Evolutionary conservation across 1,140 invertebrate genomes (phyloP).

Genomic region (Lasaia peninsularis): DNA sequence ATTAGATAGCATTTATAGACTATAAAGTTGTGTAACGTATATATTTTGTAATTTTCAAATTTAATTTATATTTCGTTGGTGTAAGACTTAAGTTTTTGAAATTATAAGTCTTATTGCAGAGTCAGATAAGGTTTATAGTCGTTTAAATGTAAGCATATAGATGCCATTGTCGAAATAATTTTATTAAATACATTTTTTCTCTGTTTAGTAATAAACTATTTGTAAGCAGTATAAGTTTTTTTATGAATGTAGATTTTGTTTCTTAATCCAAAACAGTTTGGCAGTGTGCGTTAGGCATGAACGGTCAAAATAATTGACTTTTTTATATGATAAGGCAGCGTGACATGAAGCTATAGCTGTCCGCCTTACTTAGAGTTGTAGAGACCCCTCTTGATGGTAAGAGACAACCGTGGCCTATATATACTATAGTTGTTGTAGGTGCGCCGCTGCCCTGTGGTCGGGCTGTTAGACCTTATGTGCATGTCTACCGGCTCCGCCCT

Average conservation of each 20-base stretch:
- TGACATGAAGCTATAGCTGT: no score
- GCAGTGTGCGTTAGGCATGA: no score
- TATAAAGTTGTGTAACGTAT: conserved; percentile 7
- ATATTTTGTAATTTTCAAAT: conserved; percentile 7
- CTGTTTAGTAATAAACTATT: conserved; percentile 13
- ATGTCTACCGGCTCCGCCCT: no score
- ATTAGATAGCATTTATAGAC: conserved; percentile 2
- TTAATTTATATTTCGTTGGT: conserved; percentile 3
- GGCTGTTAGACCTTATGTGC: no score
- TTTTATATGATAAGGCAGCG: no score
- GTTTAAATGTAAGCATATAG: conserved; percentile 6
- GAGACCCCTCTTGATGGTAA: no score
- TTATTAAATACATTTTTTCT: conserved; percentile 16
- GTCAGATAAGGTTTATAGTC: conserved; percentile 2
- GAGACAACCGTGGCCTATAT: no score
- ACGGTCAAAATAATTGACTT: no score
- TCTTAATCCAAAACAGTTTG: no score
- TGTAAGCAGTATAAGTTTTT: conserved; percentile 11
- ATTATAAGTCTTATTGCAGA: conserved; percentile 2
- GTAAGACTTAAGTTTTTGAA: conserved; percentile 8
- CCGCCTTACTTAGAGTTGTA: no score
- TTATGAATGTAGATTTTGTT: not conserved
- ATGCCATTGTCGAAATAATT: conserved; percentile 13
- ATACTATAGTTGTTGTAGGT: no score
- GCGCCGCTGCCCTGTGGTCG: no score